Percentiles rank a stretch among this genome's conserved stretches.
Evolutionary conservation across 2,888 invertebrate species (phyloP).

Genomic region (Hyposoter dolosus): DNA sequence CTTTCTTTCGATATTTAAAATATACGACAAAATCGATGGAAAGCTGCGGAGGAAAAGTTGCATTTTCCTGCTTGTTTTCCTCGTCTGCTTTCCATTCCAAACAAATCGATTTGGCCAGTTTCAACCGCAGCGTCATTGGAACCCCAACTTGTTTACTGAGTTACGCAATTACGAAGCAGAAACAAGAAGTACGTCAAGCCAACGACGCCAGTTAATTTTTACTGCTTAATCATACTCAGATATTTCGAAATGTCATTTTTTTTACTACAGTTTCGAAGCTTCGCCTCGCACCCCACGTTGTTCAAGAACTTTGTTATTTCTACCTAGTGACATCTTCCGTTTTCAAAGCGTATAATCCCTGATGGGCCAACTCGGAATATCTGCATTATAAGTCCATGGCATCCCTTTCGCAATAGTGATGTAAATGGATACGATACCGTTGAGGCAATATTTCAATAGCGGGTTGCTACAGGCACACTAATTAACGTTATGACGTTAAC

Average conservation of each 20-base stretch:
- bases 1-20: constrained; percentile 8
- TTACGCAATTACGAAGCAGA: constrained; percentile 14
- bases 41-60: not conserved
- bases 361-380: not conserved
- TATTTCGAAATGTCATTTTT: constrained; percentile 8
- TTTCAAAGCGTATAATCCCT: not conserved
- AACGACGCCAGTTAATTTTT: not conserved
- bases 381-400: not conserved
- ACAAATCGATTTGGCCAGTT: constrained; percentile 12
- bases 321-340: not conserved
- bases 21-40: not conserved
- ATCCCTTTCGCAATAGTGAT: constrained; percentile 53
- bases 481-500: constrained; percentile 73
- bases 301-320: constrained; percentile 23
- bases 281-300: not conserved
- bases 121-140: constrained; percentile 53
- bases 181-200: not conserved
- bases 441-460: constrained; percentile 70
- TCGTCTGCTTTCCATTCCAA: constrained; percentile 7
- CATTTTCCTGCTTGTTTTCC: constrained; percentile 17
- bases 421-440: constrained; percentile 48
- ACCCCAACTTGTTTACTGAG: constrained; percentile 16
- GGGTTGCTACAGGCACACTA: constrained; percentile 71
- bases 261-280: not conserved
- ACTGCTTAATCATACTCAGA: not conserved